Evolutionary conservation across 2,797 vertebrate species (phyloP).

Genomic region (Gobionotothen gibberifrons): DNA sequence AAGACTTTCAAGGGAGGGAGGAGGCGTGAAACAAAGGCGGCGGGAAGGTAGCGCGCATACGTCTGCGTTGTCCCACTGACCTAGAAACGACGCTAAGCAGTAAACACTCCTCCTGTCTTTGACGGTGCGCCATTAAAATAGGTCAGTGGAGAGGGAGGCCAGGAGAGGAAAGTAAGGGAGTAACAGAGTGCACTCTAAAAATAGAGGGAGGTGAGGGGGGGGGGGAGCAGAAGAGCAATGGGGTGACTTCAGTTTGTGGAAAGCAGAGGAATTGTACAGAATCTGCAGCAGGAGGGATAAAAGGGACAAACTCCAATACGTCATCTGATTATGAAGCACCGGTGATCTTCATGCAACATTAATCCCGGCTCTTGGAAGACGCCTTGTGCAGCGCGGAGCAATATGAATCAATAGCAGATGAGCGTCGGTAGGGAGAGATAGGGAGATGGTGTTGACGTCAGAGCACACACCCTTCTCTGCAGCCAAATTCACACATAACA

Average conservation of each 20-base stretch:
- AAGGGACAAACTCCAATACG: conserved; percentile 31
- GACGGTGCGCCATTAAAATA: conserved; percentile 82
- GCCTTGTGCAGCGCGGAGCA: conserved; percentile 33
- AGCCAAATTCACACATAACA: conserved; percentile 73
- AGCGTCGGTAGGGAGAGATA: conserved; percentile 43
- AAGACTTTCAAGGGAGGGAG: conserved; percentile 30
- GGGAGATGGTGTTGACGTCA: conserved; percentile 77
- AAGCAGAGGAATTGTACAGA: conserved; percentile 76
- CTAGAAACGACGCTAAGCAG: conserved; percentile 83
- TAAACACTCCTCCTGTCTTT: conserved; percentile 82
- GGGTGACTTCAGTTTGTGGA: conserved; percentile 67
- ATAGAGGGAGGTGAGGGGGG: conserved; percentile 76
- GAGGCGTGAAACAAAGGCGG: conserved; percentile 60
- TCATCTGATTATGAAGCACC: conserved; percentile 63
- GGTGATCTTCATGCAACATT: conserved; percentile 52
- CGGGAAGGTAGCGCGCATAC: conserved; percentile 63
- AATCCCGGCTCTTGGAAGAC: conserved; percentile 30
- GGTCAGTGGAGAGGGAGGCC: conserved; percentile 83
- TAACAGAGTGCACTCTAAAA: conserved; percentile 83
- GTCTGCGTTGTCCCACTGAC: conserved; percentile 84
- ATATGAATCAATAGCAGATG: conserved; percentile 47
- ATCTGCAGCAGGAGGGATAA: conserved; percentile 54
- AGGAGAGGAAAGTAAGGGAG: conserved; percentile 64
- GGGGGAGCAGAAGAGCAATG: conserved; percentile 43
- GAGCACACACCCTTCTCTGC: conserved; percentile 79